Evolutionary conservation across 37 sponge, comb jelly and placozoan species (phyloP).

Genomic region (Eunapius fragilis): DNA sequence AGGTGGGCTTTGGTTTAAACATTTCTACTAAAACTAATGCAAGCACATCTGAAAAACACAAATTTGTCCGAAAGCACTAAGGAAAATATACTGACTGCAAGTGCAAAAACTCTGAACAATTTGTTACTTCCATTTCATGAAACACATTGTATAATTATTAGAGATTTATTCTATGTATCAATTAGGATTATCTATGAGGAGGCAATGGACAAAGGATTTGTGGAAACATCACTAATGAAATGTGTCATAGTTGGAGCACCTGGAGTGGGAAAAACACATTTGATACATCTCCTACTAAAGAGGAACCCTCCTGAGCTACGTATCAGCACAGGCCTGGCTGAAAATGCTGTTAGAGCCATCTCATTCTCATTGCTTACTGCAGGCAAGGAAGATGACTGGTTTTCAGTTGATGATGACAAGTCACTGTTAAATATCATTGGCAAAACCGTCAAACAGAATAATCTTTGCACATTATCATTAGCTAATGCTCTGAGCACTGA

Average conservation of each 20-base stretch:
- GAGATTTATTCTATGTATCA: too few species aligned
- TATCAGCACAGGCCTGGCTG: not conserved
- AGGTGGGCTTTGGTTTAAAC: too few species aligned
- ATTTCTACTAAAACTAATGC: too few species aligned
- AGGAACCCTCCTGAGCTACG: not conserved
- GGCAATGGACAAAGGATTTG: not conserved
- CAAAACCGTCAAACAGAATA: not conserved
- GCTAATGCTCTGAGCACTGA: not conserved
- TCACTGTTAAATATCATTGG: not conserved
- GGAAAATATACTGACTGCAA: too few species aligned
- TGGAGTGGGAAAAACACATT: not conserved
- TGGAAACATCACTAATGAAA: not conserved
- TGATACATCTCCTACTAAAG: not conserved
- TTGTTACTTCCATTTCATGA: too few species aligned
- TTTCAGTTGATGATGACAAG: not conserved
- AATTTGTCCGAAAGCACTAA: too few species aligned
- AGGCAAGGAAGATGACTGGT: not conserved
- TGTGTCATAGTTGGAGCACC: not conserved
- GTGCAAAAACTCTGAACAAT: too few species aligned
- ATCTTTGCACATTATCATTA: not conserved
- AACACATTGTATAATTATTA: too few species aligned
- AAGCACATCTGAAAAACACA: too few species aligned
- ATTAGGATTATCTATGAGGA: not conserved
- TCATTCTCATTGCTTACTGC: not conserved
- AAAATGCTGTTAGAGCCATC: not conserved